Evolutionary conservation across 2,113 vertebrate species (phyloP).

Genomic region (Erythrolamprus reginae): DNA sequence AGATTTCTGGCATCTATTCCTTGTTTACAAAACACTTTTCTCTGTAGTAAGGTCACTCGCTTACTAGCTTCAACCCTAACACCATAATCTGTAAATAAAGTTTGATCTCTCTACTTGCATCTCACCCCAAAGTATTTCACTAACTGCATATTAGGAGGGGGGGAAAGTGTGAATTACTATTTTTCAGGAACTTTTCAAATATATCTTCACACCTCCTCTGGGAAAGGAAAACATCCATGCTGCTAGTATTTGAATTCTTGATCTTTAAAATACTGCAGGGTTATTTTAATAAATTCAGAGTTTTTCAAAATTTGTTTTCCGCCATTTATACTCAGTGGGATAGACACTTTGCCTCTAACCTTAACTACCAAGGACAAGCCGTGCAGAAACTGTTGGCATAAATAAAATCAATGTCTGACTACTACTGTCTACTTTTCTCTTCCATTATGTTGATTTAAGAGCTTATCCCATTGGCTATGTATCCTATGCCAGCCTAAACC

Average conservation of each 20-base stretch:
- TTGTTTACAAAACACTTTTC: neutral
- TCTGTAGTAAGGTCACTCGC: neutral
- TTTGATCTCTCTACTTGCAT: neutral
- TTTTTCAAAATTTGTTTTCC: neutral
- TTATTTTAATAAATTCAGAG: neutral
- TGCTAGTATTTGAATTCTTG: neutral
- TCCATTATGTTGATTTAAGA: neutral
- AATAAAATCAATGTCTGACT: neutral
- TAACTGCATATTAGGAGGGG: neutral
- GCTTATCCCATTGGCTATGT: neutral
- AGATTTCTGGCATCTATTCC: neutral
- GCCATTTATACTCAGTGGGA: neutral
- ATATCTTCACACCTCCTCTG: neutral
- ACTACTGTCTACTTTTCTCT: neutral
- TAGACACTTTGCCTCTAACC: neutral
- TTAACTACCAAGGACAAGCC: neutral
- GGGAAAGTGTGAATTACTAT: neutral
- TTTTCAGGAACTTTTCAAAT: neutral
- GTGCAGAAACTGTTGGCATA: neutral
- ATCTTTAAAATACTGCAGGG: neutral
- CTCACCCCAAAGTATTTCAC: conserved; percentile 3
- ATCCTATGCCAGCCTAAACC: neutral
- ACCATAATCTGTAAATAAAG: neutral
- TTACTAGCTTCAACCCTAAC: neutral
- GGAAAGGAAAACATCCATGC: neutral